Base-by-base conservation (phyloP, 1,140 invertebrate genomes). In the Drosophila tani region DNA sequence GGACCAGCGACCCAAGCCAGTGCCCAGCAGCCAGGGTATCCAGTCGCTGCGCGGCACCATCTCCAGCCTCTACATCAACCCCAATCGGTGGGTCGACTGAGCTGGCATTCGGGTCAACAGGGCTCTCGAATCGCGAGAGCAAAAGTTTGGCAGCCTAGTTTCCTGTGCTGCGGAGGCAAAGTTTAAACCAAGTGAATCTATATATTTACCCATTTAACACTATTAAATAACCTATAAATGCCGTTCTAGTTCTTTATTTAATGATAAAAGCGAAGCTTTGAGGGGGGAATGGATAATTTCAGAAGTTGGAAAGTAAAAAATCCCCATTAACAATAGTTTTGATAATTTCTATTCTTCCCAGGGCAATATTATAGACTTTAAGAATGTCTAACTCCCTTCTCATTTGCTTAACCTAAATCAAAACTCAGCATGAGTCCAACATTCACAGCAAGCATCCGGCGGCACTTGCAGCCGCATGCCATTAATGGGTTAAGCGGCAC, bases 21-120 rank as follows among this genome's bases (percentile, higher is more conserved):
- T 91, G 35, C 90, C 90, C 5, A 60, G 84, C 3, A 70, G 78
- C 50, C 78, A 86, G 19, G 90, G 90, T 17, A 24, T 91, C 0
- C 19, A 69, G 9, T 81, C 85, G 14, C 59, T 91, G 27, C 67
- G 83, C 19, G 90, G 88, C 47, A 91, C 88, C 27, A 59, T 91
- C 29, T 91, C 88, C 3, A 8, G 55, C 2, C 71, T 91, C 5
- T 91, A 75, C 45, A 51, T 86, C 4, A 91, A 91, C 63, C 88
- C 88, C 9, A 83, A 81, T 14, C 46, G 65, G 21, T 91, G 88
- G 88, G 43, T 81, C 12, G 11, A 62, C 6, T 75, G 56, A 73
- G 2, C 32, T 24, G 17, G 27, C 17, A 24, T 24, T 43, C 40
- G 35, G 53, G 53, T 58, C 62, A 27, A 43, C 9, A n/a, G 57